Evolutionary conservation across 2,888 invertebrate genomes (phyloP).

Genomic region (Dasypogon diadema): DNA sequence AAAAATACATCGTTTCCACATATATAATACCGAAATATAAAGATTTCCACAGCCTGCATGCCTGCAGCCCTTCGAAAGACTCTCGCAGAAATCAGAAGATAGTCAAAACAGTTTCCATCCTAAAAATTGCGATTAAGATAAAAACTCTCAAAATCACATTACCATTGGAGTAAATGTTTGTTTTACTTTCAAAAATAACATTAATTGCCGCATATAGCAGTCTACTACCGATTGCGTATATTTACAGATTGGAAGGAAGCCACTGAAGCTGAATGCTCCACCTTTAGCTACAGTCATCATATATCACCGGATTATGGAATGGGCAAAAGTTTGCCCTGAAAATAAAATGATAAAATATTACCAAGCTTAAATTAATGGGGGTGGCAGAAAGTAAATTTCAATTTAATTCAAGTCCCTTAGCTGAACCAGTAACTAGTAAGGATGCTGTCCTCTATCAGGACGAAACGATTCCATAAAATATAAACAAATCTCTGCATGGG

Average conservation of each 20-base stretch:
- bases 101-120: too few relatives aligned
- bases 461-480: conserved; percentile 33
- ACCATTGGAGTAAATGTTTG: not conserved
- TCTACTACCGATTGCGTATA: not conserved
- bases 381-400: conserved; percentile 40
- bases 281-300: conserved; percentile 19
- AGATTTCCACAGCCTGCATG: too few relatives aligned
- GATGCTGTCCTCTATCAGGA: conserved; percentile 26
- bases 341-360: conserved; percentile 48
- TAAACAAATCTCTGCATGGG: conserved; percentile 44
- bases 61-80: too few relatives aligned
- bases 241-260: not conserved
- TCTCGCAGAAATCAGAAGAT: too few relatives aligned
- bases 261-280: not conserved
- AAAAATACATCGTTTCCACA: too few relatives aligned
- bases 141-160: too few relatives aligned
- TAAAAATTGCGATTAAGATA: too few relatives aligned
- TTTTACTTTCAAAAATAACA: not conserved
- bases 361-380: conserved; percentile 42
- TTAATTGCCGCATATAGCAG: not conserved
- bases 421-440: not conserved
- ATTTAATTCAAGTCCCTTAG: conserved; percentile 35
- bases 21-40: too few relatives aligned
- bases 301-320: conserved; percentile 25
- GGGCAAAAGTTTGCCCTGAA: conserved; percentile 43